Base-by-base conservation (phyloP, 2,888 invertebrate genomes). In the Punctoribates punctum region DNA sequence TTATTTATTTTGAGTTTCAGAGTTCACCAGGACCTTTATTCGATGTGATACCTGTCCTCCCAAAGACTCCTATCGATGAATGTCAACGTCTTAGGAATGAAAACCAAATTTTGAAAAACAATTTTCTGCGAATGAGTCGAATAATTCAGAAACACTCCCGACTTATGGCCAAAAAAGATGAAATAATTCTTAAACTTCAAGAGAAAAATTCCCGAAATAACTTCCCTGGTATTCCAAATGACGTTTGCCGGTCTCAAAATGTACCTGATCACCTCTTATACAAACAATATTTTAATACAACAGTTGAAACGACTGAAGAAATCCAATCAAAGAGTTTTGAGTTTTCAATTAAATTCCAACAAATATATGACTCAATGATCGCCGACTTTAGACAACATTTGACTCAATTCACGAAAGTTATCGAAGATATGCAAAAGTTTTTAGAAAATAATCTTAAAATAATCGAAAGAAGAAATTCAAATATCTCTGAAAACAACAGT, bases 151-250 rank as follows among this genome's bases (percentile, higher is more conserved):
- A 57, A 57, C 57, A 57, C 25, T 23, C 23, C 9, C n/a, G 23
- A 57, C 57, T 57, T 13, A 57, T 57, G 57, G 9, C 23, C n/a
- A 20, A n/a, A 57, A 57, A 57, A 23, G 57, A 57, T 57, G 57
- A 57, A 5, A 20, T 57, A 20, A 57, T 57, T 57, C 23, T 57
- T 20, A 57, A n/a, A 57, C 57, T 57, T 23, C 57, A 57, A 23
- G 57, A 57, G n/a, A 48, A 48, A 13, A 48, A 48, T 48, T 48
- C 48, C 2, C 3, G 13, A 17, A 48, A 48, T 13, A 3, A 13
- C 11, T 48, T 17, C 2, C 13, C 13, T 3, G 13, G 2, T 48
- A 17, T 17, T 3, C 6, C 6, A 4, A 48, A 48, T 34, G 34
- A 34, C 8, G 8, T 34, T 34, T 5, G 34, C 34, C 34, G 3